Evolutionary conservation across 2,888 invertebrate species (phyloP), one percentile per base, ranked within the genome.

Genomic region (Eucera pruinosa): DNA sequence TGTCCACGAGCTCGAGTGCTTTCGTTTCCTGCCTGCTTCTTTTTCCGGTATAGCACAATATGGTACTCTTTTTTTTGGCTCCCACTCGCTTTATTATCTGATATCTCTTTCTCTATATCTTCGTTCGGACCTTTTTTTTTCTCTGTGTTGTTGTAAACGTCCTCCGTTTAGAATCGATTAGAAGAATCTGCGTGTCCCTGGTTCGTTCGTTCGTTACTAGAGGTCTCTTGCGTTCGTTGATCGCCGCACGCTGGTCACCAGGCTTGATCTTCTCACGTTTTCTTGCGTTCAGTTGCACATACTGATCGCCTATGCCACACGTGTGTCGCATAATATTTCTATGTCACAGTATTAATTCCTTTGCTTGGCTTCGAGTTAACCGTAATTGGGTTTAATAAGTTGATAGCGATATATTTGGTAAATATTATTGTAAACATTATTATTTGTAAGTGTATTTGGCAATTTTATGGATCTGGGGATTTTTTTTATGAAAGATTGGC

Each of bases 231-330:
- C 57, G 61, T 52, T 69, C 50, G 66, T 79, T 62, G 55, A 77
- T 80, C 62, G 69, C 54, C 66, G 84, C 84, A 85, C 85, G 83
- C 77, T 79, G 70, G 64, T 84, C 78, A 80, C 80, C 67, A 55
- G 61, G 69, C 73, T 73, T 80, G 25, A 47, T 20, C 41, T 33
- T 20, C 36, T 41, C 3, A 62, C 18, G 11, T 50, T 45, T 18
- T 50, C 65, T 73, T 73, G 39, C 33, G 2, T 20, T 15, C 11
- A 9, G 43, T 57, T 15, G 15, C 20, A 20, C 13, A 7, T 6
- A 9, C 11, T 11, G 9, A 6, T 23, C 11, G 43, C 57, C 41
- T 50, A 36, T 62, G 73, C 54, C 72, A 73, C 62, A 25, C 33
- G 50, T 25, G n/a, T n/a, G n/a, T n/a, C n/a, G n/a, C n/a, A n/a